Percentiles rank a stretch among this genome's conserved stretches.
phyloP scores from a whole-genome alignment of 2,888 invertebrate genomes.

The Thereva nobilitata region DNA sequence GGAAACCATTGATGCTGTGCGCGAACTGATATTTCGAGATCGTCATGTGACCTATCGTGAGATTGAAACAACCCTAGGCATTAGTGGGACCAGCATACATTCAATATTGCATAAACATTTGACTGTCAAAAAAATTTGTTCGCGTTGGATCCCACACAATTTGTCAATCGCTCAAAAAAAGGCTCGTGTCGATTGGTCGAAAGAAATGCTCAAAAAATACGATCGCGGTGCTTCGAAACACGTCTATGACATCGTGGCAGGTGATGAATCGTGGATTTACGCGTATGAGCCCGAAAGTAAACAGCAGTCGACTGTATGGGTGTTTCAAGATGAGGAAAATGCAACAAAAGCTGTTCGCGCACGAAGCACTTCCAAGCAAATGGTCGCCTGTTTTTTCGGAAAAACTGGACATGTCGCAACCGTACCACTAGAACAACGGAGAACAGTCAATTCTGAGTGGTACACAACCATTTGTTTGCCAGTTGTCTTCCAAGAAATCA shows the following conservation, averaged over 20 bases:
- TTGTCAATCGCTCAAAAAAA: no score
- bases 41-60: background rate
- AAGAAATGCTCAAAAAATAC: slow-evolving; percentile 15
- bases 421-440: no score
- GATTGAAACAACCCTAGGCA: no score
- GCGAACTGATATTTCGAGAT: slow-evolving; percentile 1
- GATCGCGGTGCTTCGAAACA: slow-evolving; percentile 1
- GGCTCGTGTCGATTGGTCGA: slow-evolving; percentile 3
- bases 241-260: slow-evolving; percentile 20
- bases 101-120: no score
- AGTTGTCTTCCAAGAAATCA: no score
- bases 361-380: slow-evolving; percentile 40
- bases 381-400: no score
- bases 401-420: no score
- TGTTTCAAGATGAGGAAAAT: slow-evolving; percentile 39
- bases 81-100: no score
- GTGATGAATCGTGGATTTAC: slow-evolving; percentile 31
- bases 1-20: background rate
- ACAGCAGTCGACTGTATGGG: slow-evolving; percentile 26
- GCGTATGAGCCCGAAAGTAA: slow-evolving; percentile 35
- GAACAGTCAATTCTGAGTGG: no score
- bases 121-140: no score
- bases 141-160: no score
- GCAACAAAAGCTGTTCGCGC: slow-evolving; percentile 38
- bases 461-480: no score